Base-by-base conservation (phyloP, 2,888 invertebrate genomes). In the Creontiades dilutus region DNA sequence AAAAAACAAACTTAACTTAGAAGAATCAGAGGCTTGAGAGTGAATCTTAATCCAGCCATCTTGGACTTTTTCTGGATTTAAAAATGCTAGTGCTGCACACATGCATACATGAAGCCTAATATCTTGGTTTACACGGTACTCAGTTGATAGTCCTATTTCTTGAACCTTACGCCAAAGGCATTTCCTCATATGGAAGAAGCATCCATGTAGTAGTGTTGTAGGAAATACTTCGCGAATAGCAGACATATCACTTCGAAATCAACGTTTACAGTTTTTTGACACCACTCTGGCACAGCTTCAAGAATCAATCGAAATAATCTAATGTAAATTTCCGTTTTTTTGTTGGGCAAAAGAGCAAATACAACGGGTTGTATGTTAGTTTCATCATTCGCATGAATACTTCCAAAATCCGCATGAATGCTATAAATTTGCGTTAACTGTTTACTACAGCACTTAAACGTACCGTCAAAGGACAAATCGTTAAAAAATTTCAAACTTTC, bases 21-120 rank as follows among this genome's bases (percentile, higher is more conserved):
- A 11, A 5, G 13, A 14, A 5, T 23, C 28, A 5, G 37, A 46
- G 13, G 80, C 80, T 2, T 82, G n/a, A 0, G 23, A 28, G 5
- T 28, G n/a, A 14, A 80, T 80, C 14, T 46, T 9, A 19, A 82
- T 9, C 82, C 82, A 82, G n/a, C 82, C 82, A 48, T 46, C 47
- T 82, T 82, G 52, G 1, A 82, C 28, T n/a, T 82, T 9, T 4
- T 82, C 82, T 9, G 82, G 47, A 11, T 37, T n/a, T 9, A 82
- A 16, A 5, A 52, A 19, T 47, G 82, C 82, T 48, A 82, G 47
- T 37, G 82, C 82, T n/a, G 82, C 82, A 27, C 82, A 52, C 82
- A 82, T 82, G 2, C 16, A 52, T 7, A n/a, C 12, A 19, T 47
- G 14, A 7, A 82, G 9, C 7, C 82, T 2, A 13, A 47, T 82